Conservation (phyloP, 2,113 vertebrate genomes). For the Pituophis catenifer region DNA sequence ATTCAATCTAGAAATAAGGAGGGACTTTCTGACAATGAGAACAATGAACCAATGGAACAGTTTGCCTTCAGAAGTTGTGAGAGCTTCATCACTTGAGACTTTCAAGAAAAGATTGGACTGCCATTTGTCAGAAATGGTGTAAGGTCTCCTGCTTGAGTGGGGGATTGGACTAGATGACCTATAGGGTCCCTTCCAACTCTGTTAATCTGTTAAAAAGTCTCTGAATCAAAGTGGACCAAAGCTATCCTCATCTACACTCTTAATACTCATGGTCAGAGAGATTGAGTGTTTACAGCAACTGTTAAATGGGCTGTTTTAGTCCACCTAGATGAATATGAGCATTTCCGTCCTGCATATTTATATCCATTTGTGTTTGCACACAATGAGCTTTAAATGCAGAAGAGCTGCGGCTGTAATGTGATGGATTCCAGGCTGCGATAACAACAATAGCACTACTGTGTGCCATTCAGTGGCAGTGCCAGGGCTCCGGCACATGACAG, state of each 20-base stretch:
- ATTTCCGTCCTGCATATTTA: not conserved
- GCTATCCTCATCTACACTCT: not conserved
- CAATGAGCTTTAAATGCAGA: not conserved
- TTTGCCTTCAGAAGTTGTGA: too few species aligned
- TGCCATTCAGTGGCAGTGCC: not conserved
- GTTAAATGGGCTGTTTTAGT: not conserved
- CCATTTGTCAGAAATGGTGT: too few species aligned
- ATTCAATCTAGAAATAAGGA: too few species aligned
- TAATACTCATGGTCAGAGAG: not conserved
- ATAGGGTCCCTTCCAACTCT: too few species aligned
- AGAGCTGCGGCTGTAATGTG: conserved; percentile 16
- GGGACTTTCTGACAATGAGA: too few species aligned
- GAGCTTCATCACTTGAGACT: too few species aligned
- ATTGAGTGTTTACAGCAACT: not conserved
- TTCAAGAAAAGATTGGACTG: too few species aligned
- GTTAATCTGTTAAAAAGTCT: not conserved
- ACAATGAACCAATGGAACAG: too few species aligned
- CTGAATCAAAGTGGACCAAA: not conserved
- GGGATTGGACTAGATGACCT: too few species aligned
- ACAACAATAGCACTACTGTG: conserved; percentile 27
- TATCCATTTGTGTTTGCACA: not conserved
- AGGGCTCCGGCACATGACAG: conserved; percentile 10
- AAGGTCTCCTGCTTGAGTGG: too few species aligned
- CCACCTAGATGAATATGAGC: not conserved
- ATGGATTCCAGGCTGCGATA: conserved; percentile 25